phyloP scores from a whole-genome alignment of 2,113 vertebrate species.

The Nibea albiflora region DNA sequence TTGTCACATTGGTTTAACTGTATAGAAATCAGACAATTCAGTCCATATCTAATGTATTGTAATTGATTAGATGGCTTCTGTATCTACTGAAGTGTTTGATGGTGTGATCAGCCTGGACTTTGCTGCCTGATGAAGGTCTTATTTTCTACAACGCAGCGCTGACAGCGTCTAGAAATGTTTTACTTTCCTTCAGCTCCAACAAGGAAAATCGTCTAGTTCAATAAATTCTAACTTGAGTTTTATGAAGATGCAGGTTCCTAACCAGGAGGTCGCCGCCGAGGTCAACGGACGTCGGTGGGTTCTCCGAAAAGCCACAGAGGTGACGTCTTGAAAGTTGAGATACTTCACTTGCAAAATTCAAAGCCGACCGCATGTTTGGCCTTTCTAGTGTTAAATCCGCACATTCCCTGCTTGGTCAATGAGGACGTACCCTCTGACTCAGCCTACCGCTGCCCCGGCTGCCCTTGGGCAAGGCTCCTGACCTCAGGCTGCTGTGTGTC shows the following conservation, averaged over 20 bases:
- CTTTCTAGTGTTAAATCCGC: constrained; percentile 15
- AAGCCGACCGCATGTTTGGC: constrained; percentile 34
- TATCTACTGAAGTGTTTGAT: background rate
- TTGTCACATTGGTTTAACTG: too few relatives aligned
- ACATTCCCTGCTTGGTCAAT: constrained; percentile 21
- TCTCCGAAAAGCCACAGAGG: constrained; percentile 9
- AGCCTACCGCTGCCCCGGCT: constrained; percentile 17
- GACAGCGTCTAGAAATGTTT: background rate
- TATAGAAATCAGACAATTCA: too few relatives aligned
- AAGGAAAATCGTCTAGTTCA: background rate
- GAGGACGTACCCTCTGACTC: constrained; percentile 37
- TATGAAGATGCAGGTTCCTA: background rate
- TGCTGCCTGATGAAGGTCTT: background rate
- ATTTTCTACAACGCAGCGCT: background rate
- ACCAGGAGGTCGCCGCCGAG: background rate
- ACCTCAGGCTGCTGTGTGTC: constrained; percentile 45
- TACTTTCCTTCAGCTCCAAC: background rate
- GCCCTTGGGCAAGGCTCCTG: constrained; percentile 34
- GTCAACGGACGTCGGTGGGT: constrained; percentile 2
- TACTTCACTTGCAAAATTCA: constrained; percentile 34
- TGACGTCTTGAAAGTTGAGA: constrained; percentile 17
- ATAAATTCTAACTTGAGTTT: background rate
- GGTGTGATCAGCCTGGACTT: background rate
- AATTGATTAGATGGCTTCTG: too few relatives aligned
- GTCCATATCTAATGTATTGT: too few relatives aligned